Conservation (phyloP, 2,797 vertebrate species). For the Acanthiza pusilla region DNA sequence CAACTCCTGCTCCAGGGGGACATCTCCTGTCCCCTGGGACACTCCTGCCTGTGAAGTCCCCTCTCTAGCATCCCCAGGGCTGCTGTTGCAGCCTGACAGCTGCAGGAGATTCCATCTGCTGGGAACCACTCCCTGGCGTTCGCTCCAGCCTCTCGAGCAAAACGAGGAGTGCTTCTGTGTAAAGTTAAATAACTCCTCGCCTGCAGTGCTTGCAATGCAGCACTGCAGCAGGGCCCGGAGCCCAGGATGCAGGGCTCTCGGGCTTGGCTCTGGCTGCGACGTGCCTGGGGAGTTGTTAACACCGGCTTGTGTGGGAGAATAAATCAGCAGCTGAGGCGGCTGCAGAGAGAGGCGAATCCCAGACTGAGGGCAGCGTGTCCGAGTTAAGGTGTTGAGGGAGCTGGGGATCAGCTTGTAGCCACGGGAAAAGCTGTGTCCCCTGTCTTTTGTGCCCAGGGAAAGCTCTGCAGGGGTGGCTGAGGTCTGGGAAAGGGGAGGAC, state of each 20-base stretch:
- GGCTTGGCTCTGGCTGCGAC: slow-evolving; percentile 33
- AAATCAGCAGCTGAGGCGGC: background rate
- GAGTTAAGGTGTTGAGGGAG: background rate
- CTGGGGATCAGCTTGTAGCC: background rate
- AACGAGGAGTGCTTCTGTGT: background rate
- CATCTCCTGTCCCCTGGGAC: background rate
- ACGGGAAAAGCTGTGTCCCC: background rate
- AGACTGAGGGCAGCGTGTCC: background rate
- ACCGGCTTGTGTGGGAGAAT: background rate
- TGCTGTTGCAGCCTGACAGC: background rate
- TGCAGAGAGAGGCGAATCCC: background rate
- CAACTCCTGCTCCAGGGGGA: background rate
- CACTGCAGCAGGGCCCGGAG: slow-evolving; percentile 59
- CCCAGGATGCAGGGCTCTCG: slow-evolving; percentile 44
- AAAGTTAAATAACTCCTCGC: slow-evolving; percentile 41
- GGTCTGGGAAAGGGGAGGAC: background rate
- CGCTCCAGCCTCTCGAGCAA: background rate
- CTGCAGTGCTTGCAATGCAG: slow-evolving; percentile 56
- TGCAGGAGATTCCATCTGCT: background rate
- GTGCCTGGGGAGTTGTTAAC: slow-evolving; percentile 39
- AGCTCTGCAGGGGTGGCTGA: background rate
- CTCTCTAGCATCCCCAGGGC: background rate
- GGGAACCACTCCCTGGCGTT: background rate
- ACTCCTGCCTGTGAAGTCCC: background rate
- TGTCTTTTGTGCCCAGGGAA: background rate